Evolutionary conservation across 2,888 invertebrate genomes (phyloP).

Genomic region (Drosophila ezoana): DNA sequence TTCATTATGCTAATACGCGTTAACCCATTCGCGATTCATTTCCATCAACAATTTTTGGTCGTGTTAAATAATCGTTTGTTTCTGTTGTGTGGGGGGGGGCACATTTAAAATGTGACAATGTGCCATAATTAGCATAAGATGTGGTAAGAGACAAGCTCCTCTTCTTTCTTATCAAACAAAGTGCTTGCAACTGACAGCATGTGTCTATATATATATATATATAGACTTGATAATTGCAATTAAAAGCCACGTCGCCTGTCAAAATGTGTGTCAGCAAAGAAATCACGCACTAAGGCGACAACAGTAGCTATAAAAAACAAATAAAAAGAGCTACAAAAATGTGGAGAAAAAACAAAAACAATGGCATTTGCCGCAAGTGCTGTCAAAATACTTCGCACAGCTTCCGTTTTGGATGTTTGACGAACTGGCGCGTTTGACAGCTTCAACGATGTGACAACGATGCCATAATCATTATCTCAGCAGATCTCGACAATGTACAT

Average conservation of each 20-base stretch:
- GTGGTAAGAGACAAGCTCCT: conserved; percentile 33
- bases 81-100: conserved; percentile 25
- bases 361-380: conserved; percentile 40
- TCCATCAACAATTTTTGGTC: conserved; percentile 18
- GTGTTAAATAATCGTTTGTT: conserved; percentile 51
- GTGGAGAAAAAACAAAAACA: conserved; percentile 32
- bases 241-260: conserved; percentile 52
- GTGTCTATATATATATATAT: background rate
- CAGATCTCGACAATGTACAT: background rate
- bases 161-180: too few relatives aligned
- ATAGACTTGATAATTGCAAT: conserved; percentile 59
- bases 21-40: conserved; percentile 37
- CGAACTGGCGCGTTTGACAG: conserved; percentile 48
- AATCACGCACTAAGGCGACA: conserved; percentile 27
- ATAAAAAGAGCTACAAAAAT: background rate
- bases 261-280: conserved; percentile 60
- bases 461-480: conserved; percentile 52
- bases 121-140: conserved; percentile 61
- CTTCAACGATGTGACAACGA: conserved; percentile 56
- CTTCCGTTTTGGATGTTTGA: conserved; percentile 67
- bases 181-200: background rate
- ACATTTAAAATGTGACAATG: conserved; percentile 24
- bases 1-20: conserved; percentile 45
- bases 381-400: conserved; percentile 66
- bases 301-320: conserved; percentile 1